phyloP scores from a whole-genome alignment of 2,113 vertebrate species.

The Chamaea fasciata region DNA sequence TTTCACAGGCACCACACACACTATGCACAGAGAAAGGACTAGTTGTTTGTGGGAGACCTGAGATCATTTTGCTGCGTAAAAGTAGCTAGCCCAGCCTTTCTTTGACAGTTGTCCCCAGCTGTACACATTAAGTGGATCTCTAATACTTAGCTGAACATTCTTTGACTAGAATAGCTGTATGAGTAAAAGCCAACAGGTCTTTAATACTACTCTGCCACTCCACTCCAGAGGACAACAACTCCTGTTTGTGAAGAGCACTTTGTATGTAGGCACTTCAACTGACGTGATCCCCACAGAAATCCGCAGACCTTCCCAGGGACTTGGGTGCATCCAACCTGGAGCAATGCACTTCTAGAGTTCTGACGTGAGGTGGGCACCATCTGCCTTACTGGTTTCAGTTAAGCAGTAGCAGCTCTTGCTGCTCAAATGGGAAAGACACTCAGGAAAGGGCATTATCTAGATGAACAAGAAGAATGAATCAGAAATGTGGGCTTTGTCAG shows the following conservation, averaged over 20 bases:
- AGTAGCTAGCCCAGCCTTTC: not conserved
- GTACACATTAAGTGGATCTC: not conserved
- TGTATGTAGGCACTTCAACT: accelerated
- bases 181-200: not conserved
- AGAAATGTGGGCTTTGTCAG: not conserved
- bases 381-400: not conserved
- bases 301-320: not conserved
- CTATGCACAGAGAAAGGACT: not conserved
- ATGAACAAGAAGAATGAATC: not conserved
- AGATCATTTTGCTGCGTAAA: not conserved
- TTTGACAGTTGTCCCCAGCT: not conserved
- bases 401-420: not conserved
- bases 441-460: not conserved
- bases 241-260: not conserved
- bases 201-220: not conserved
- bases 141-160: accelerated
- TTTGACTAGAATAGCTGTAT: not conserved
- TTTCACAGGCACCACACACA: not conserved
- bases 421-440: not conserved
- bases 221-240: not conserved
- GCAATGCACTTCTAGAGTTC: not conserved
- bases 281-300: not conserved
- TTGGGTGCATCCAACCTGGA: not conserved
- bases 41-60: not conserved
- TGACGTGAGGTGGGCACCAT: not conserved